Percentiles rank a stretch among this genome's conserved stretches.
These are phyloP conservation scores for Cyprinus carpio DNA, from an alignment of 2,113 vertebrate species.

Conservation along the genomic window DNA sequence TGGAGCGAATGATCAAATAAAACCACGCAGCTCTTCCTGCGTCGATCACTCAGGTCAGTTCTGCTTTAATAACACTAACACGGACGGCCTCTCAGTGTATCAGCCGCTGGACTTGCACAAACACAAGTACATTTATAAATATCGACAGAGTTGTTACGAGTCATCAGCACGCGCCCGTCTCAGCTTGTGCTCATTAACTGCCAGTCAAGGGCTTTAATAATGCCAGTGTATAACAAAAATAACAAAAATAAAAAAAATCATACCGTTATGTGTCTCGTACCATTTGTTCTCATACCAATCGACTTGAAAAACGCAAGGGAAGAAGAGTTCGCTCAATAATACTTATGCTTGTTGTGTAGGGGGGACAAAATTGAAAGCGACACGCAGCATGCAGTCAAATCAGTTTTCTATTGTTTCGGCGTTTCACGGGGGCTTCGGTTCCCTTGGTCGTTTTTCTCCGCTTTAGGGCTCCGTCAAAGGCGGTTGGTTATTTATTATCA, in stretches of 20 bases:
- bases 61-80: neutral
- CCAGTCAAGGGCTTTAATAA: neutral
- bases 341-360: conserved; percentile 63
- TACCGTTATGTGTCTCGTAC: conserved; percentile 31
- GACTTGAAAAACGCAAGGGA: neutral
- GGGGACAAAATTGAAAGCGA: conserved; percentile 56
- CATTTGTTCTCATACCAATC: neutral
- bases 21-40: conserved; percentile 57
- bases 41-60: conserved; percentile 68
- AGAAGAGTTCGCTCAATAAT: conserved; percentile 57
- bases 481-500: conserved; percentile 1
- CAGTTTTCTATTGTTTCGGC: conserved; percentile 53
- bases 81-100: accelerated
- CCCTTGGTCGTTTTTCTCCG: conserved; percentile 51
- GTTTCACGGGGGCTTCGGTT: conserved; percentile 62
- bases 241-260: neutral
- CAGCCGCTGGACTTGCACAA: neutral
- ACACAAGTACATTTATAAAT: neutral
- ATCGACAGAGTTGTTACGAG: conserved; percentile 47
- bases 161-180: conserved; percentile 45
- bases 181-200: neutral
- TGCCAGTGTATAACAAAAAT: neutral
- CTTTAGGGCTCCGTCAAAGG: neutral
- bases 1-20: conserved; percentile 66
- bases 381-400: conserved; percentile 73